A percentile compares a stretch with the other conserved stretches of the same genome.
Conservation (phyloP, 2,113 vertebrate species). For the Fregata magnificens region DNA sequence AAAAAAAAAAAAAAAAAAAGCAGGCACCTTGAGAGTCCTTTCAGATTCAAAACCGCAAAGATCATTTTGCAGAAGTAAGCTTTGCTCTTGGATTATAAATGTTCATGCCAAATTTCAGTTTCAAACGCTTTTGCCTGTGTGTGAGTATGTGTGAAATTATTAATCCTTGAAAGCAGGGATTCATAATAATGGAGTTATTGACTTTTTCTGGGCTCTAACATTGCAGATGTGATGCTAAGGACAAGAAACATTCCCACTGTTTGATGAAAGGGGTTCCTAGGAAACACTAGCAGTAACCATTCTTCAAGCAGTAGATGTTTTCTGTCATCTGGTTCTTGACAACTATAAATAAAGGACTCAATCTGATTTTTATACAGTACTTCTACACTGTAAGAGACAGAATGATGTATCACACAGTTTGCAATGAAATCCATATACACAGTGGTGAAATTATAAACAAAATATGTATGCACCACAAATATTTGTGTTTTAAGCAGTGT, state of each 20-base stretch:
- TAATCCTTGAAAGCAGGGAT: conserved; percentile 17
- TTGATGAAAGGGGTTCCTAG: conserved; percentile 20
- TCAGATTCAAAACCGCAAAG: not conserved
- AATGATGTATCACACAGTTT: not conserved
- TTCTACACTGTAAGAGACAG: not conserved
- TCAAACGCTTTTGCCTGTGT: not conserved
- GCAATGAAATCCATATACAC: not conserved
- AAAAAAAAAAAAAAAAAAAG: not conserved
- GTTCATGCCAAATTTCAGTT: conserved; percentile 2
- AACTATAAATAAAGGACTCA: conserved; percentile 11
- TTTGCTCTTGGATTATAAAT: conserved; percentile 21
- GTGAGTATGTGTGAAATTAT: not conserved
- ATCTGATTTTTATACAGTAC: not conserved
- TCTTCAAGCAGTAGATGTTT: conserved; percentile 16
- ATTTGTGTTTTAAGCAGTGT: not conserved
- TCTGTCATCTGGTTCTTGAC: conserved; percentile 27
- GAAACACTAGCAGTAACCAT: conserved; percentile 2
- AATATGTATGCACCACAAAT: not conserved
- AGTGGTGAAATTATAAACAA: not conserved
- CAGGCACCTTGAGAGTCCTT: not conserved
- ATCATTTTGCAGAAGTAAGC: not conserved
- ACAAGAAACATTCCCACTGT: not conserved
- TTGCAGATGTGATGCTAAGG: conserved; percentile 20
- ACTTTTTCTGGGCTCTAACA: not conserved
- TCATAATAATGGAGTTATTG: not conserved